phyloP scores from a whole-genome alignment of 2,888 invertebrate species.

The Orthonevra nobilis region DNA sequence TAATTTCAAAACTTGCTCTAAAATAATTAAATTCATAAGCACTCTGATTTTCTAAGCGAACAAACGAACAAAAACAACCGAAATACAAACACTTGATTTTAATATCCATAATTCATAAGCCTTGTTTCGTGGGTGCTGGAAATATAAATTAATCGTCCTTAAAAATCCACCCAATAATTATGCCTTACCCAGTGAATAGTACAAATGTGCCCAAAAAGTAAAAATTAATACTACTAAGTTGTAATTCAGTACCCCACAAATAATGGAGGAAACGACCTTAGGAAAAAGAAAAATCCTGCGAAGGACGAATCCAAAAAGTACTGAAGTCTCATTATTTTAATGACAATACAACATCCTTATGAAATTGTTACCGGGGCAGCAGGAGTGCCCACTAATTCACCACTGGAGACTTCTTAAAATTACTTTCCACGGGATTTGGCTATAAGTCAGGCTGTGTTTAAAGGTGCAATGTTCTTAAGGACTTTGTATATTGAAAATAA shows the following conservation, averaged over 20 bases:
- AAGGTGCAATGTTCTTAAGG: slow-evolving; percentile 1
- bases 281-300: slow-evolving; percentile 14
- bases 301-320: slow-evolving; percentile 30
- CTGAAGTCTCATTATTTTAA: slow-evolving; percentile 36
- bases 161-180: slow-evolving; percentile 24
- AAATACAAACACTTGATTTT: slow-evolving; percentile 16
- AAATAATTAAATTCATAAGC: slow-evolving; percentile 14
- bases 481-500: not conserved
- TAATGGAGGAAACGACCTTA: slow-evolving; percentile 28
- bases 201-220: slow-evolving; percentile 21
- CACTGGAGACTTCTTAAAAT: slow-evolving; percentile 2
- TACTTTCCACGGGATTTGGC: slow-evolving; percentile 2
- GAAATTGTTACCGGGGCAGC: slow-evolving; percentile 29
- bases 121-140: slow-evolving; percentile 3
- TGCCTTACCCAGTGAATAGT: slow-evolving; percentile 20
- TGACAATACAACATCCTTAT: slow-evolving; percentile 34
- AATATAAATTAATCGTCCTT: slow-evolving; percentile 29
- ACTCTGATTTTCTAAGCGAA: slow-evolving; percentile 7
- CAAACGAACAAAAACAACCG: too few species aligned
- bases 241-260: slow-evolving; percentile 37
- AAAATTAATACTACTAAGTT: slow-evolving; percentile 25
- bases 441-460: slow-evolving; percentile 5
- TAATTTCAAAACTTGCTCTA: slow-evolving; percentile 3
- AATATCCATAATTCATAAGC: slow-evolving; percentile 36
- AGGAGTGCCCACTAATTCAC: not conserved